Conservation (phyloP, 2,888 invertebrate genomes). For the Prosapia bicincta region DNA sequence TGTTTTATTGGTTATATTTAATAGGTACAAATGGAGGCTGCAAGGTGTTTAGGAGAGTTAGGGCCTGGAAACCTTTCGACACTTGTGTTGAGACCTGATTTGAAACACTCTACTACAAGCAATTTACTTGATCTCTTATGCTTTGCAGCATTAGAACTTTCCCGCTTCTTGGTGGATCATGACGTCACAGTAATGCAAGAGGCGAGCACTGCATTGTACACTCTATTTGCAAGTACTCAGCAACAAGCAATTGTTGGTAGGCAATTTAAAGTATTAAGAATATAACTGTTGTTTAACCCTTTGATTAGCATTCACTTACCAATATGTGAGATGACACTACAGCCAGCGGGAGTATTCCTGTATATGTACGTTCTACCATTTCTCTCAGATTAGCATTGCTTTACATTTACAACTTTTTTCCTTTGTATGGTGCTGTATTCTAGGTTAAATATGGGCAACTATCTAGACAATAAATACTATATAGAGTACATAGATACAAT, state of each 20-base stretch:
- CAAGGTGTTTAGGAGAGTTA: conserved; percentile 74
- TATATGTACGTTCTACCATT: no score
- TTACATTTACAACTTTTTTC: no score
- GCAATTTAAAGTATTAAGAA: neutral
- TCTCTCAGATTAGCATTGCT: no score
- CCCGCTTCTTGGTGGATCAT: conserved; percentile 54
- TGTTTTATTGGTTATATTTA: neutral
- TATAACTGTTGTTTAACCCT: no score
- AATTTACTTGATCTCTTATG: neutral
- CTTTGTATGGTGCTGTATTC: no score
- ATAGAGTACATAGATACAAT: no score
- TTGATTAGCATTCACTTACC: no score
- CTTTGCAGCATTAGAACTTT: conserved; percentile 41
- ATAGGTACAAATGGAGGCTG: conserved; percentile 60
- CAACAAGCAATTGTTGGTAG: neutral
- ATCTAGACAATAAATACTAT: no score
- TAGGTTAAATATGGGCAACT: no score
- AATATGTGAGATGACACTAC: no score
- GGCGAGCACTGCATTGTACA: conserved; percentile 49
- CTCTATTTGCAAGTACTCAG: conserved; percentile 9
- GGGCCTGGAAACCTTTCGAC: conserved; percentile 70
- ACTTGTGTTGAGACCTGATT: conserved; percentile 58
- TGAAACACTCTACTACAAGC: conserved; percentile 4
- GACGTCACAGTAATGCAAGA: conserved; percentile 54
- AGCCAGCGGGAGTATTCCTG: no score